A percentile compares a stretch with the other conserved stretches of the same genome.
Conservation (phyloP, 2,797 vertebrate genomes). For the Anguilla pacifica region DNA sequence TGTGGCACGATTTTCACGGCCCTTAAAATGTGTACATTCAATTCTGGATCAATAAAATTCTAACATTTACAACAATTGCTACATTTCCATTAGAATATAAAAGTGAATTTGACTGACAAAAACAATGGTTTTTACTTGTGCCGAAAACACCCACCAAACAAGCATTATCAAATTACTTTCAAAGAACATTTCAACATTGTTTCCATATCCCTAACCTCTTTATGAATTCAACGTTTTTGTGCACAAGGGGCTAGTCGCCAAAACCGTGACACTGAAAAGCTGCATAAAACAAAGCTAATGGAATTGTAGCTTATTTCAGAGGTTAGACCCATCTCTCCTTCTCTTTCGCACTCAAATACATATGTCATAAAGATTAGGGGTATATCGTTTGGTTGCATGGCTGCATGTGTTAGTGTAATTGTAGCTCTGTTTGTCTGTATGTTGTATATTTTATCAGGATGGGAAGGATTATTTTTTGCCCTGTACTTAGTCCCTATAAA, state of each 20-base stretch:
- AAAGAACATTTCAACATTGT: too few relatives aligned
- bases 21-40: neutral
- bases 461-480: neutral
- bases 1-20: neutral
- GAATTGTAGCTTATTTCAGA: neutral
- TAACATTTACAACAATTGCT: neutral
- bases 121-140: neutral
- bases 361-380: neutral
- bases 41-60: neutral
- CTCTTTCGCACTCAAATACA: neutral
- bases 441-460: neutral
- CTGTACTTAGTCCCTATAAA: slow-evolving; percentile 4
- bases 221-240: neutral
- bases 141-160: neutral
- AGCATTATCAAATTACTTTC: too few relatives aligned
- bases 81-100: neutral
- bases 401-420: neutral
- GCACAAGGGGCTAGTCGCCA: neutral
- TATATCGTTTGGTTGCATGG: neutral
- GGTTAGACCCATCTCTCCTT: neutral
- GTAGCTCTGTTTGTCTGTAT: neutral
- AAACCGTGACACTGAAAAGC: neutral
- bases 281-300: slow-evolving; percentile 12
- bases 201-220: too few relatives aligned
- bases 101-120: neutral